A percentile compares a stretch with the other conserved stretches of the same genome.
Evolutionary conservation across 2,113 vertebrate species (phyloP).

Genomic region (Oreotrochilus melanogaster): DNA sequence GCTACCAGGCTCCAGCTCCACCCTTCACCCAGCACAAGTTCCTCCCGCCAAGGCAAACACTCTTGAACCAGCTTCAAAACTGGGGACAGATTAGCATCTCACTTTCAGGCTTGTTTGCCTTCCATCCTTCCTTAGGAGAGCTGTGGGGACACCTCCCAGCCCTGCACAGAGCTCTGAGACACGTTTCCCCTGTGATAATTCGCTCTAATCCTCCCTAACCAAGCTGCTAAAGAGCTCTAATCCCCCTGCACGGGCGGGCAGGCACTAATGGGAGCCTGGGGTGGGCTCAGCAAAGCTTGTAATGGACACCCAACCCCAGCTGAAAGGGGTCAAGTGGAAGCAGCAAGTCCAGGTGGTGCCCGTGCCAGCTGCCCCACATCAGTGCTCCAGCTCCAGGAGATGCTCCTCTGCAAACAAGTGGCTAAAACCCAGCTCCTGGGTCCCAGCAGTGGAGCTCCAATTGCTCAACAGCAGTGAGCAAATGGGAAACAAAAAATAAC

Average conservation of each 20-base stretch:
- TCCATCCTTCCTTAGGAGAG: background rate
- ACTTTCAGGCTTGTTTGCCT: background rate
- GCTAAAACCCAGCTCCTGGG: background rate
- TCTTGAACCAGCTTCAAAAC: background rate
- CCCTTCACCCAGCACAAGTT: background rate
- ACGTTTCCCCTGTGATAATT: constrained; percentile 1
- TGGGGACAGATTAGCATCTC: background rate
- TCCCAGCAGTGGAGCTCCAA: background rate
- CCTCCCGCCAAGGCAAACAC: background rate
- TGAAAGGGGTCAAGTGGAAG: background rate
- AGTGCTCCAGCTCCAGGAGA: background rate
- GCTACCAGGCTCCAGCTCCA: background rate
- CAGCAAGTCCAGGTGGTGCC: background rate
- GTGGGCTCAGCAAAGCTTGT: background rate
- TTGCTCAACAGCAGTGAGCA: background rate
- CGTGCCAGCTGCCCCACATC: background rate
- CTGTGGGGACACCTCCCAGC: background rate
- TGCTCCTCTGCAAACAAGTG: background rate
- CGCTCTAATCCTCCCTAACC: constrained; percentile 32
- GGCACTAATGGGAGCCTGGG: background rate
- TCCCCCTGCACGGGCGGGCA: background rate
- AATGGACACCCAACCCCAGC: background rate
- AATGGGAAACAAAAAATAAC: too few relatives aligned
- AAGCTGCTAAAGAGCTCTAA: constrained; percentile 30
- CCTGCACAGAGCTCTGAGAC: background rate